phyloP scores from a whole-genome alignment of 2,797 vertebrate species.

The Anableps anableps region DNA sequence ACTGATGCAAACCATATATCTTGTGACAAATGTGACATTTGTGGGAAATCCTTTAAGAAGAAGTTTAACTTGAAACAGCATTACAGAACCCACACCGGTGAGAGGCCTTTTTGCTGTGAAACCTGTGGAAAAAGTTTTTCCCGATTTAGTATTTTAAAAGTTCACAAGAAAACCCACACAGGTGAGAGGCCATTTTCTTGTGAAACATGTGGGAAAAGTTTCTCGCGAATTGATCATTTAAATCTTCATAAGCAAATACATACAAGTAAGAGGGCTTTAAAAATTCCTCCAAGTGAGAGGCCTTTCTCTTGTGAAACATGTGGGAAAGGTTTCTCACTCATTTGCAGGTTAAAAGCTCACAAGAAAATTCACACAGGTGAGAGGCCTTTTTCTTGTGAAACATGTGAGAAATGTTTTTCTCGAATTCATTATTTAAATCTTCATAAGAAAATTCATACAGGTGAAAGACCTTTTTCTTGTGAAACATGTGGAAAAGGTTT shows the following conservation, averaged over 20 bases:
- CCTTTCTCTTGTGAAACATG: not conserved
- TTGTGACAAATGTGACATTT: not conserved
- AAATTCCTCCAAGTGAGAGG: not conserved
- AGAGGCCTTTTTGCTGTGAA: not conserved
- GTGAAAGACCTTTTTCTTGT: not conserved
- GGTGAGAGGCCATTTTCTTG: not conserved
- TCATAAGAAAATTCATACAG: not conserved
- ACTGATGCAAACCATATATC: not conserved
- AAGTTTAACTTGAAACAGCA: not conserved
- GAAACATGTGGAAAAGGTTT: not conserved
- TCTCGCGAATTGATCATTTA: not conserved
- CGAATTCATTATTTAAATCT: not conserved
- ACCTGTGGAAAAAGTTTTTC: not conserved
- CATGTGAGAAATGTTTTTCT: not conserved
- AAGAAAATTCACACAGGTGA: not conserved
- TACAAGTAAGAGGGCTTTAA: not conserved
- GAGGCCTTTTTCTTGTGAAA: not conserved
- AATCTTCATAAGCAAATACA: not conserved
- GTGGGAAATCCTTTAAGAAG: not conserved
- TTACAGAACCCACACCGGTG: not conserved
- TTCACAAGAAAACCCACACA: not conserved
- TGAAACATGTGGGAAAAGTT: not conserved
- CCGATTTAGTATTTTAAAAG: not conserved
- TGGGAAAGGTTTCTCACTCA: not conserved
- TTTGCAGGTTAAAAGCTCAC: not conserved